Conservation (phyloP, 2,888 invertebrate genomes). For the Ectobius pallidus region DNA sequence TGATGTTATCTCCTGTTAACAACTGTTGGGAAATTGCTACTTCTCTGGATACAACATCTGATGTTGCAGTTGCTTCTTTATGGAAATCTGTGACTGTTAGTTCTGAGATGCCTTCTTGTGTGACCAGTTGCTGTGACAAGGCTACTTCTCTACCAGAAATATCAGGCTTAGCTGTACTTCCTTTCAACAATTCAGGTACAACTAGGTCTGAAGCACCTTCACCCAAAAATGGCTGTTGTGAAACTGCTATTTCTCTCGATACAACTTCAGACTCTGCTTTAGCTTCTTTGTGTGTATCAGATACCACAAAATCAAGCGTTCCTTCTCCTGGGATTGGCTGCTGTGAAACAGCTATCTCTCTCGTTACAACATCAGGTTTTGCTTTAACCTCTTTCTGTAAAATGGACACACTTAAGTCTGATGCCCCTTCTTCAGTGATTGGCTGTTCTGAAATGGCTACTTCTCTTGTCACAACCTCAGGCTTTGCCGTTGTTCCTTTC, state of each 20-base stretch:
- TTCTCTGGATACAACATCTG: slow-evolving; percentile 31
- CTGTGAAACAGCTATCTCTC: slow-evolving; percentile 35
- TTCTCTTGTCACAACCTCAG: slow-evolving; percentile 28
- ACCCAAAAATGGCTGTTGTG: slow-evolving; percentile 22
- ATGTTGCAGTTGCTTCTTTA: neutral
- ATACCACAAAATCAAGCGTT: slow-evolving; percentile 13
- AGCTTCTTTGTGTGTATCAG: slow-evolving; percentile 17
- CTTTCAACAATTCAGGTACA: neutral
- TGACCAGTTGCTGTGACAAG: neutral
- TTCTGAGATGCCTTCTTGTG: slow-evolving; percentile 18
- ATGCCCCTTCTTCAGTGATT: neutral
- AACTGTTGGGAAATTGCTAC: slow-evolving; percentile 15
- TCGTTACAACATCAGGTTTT: slow-evolving; percentile 28
- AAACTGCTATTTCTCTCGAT: slow-evolving; percentile 30
- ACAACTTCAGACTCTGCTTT: slow-evolving; percentile 33
- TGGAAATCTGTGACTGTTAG: neutral
- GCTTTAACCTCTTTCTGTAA: slow-evolving; percentile 18
- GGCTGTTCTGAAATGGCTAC: slow-evolving; percentile 25
- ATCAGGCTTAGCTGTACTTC: slow-evolving; percentile 24
- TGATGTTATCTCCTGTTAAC: neutral
- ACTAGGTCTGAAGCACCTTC: slow-evolving; percentile 33
- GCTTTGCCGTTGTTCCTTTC: slow-evolving; percentile 25
- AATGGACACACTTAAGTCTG: neutral
- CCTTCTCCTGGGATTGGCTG: slow-evolving; percentile 34
- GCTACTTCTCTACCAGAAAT: slow-evolving; percentile 20